Evolutionary conservation across 2,888 invertebrate genomes (phyloP).

Genomic region (Perizoma flavofasciatum): DNA sequence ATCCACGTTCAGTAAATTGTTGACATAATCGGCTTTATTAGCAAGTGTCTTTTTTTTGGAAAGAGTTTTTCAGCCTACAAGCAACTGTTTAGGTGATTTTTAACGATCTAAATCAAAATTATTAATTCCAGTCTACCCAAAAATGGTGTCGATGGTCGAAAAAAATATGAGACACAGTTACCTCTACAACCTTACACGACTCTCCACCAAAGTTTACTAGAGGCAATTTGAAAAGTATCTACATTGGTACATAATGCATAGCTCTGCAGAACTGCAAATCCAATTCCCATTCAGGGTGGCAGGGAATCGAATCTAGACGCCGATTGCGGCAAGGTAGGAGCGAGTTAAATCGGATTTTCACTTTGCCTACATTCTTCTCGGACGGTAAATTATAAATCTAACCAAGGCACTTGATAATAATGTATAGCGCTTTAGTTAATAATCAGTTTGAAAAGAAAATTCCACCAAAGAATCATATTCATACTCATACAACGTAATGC

Average conservation of each 20-base stretch:
- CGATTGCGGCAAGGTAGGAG: constrained; percentile 75
- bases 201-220: constrained; percentile 12
- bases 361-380: constrained; percentile 45
- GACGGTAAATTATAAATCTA: constrained; percentile 38
- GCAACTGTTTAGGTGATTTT: too few relatives aligned
- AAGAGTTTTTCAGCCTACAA: too few relatives aligned
- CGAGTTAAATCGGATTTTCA: constrained; percentile 73
- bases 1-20: too few relatives aligned
- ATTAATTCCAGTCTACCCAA: too few relatives aligned
- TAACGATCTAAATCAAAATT: too few relatives aligned
- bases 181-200: background rate
- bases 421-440: background rate
- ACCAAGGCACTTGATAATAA: background rate
- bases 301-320: constrained; percentile 70
- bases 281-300: constrained; percentile 71
- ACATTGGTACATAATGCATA: constrained; percentile 64
- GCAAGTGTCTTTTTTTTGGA: too few relatives aligned
- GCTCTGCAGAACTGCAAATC: constrained; percentile 71
- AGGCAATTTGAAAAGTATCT: constrained; percentile 63
- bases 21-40: too few relatives aligned
- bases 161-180: background rate
- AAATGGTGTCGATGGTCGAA: background rate
- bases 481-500: background rate
- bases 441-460: too few relatives aligned
- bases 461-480: background rate